Evolutionary conservation across 2,888 invertebrate species (phyloP).

Genomic region (Oxytorus armatus): DNA sequence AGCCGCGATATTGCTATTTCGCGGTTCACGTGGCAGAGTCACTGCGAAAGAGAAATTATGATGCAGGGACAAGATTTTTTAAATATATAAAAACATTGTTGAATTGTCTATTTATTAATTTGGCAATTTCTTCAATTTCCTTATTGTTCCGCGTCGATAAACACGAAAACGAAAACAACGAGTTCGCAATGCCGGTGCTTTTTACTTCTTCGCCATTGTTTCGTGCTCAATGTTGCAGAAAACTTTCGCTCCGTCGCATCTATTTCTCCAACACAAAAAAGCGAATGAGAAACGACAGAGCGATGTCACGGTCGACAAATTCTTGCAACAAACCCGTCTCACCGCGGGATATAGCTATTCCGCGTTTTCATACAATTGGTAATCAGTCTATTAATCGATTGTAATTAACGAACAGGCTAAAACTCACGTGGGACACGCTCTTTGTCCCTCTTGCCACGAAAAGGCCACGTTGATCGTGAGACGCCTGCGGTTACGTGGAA

Average conservation of each 20-base stretch:
- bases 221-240: not conserved
- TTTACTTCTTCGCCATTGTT: not conserved
- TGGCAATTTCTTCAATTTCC: too few relatives aligned
- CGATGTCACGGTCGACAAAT: not conserved
- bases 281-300: not conserved
- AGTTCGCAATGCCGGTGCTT: too few relatives aligned
- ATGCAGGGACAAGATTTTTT: too few relatives aligned
- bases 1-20: too few relatives aligned
- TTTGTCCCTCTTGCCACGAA: not conserved
- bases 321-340: slow-evolving; percentile 10
- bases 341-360: not conserved
- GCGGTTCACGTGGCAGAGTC: too few relatives aligned
- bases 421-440: not conserved
- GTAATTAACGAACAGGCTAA: slow-evolving; percentile 58
- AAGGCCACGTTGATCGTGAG: not conserved
- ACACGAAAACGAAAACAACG: too few relatives aligned
- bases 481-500: not conserved
- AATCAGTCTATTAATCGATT: slow-evolving; percentile 55
- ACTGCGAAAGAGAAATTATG: too few relatives aligned
- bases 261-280: not conserved
- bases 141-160: too few relatives aligned
- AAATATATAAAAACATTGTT: too few relatives aligned
- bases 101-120: too few relatives aligned
- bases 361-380: slow-evolving; percentile 18
- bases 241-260: not conserved